Percentiles rank a stretch among this genome's conserved stretches.
Conservation (phyloP, 2,113 vertebrate genomes). For the Semnornis frantzii region DNA sequence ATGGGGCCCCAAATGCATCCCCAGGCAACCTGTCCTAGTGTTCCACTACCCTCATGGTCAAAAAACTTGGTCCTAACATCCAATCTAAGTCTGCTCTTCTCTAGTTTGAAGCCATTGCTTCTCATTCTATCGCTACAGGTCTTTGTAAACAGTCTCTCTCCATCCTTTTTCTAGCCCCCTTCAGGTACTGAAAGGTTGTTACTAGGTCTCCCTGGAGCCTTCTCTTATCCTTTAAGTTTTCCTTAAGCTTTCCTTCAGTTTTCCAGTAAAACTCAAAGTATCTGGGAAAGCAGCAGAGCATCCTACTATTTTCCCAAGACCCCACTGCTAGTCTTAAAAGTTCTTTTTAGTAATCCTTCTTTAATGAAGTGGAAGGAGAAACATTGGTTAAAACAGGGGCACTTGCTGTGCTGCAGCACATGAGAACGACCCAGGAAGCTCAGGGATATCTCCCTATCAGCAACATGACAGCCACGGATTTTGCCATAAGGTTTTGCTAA, state of each 20-base stretch:
- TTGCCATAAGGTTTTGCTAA: constrained; percentile 63
- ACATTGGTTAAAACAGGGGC: constrained; percentile 12
- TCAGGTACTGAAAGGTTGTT: no score
- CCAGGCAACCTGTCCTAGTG: no score
- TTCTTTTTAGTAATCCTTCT: background rate
- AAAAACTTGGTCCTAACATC: no score
- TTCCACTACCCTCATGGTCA: no score
- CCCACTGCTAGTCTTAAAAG: background rate
- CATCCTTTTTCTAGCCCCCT: no score
- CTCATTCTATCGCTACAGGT: no score
- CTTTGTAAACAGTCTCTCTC: no score
- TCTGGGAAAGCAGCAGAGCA: background rate
- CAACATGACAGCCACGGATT: constrained; percentile 49
- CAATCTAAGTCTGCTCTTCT: no score
- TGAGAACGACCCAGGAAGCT: background rate
- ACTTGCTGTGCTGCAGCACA: background rate
- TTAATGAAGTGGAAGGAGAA: constrained; percentile 10
- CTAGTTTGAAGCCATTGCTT: no score
- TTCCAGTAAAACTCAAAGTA: background rate
- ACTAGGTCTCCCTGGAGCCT: no score
- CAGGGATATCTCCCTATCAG: constrained; percentile 20
- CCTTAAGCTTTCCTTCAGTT: background rate
- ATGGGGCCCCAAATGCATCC: no score
- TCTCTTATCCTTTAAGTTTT: no score
- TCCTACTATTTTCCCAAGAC: background rate